A percentile compares a stretch with the other conserved stretches of the same genome.
Evolutionary conservation across 1,140 invertebrate genomes (phyloP).

Genomic region (Varroa destructor): DNA sequence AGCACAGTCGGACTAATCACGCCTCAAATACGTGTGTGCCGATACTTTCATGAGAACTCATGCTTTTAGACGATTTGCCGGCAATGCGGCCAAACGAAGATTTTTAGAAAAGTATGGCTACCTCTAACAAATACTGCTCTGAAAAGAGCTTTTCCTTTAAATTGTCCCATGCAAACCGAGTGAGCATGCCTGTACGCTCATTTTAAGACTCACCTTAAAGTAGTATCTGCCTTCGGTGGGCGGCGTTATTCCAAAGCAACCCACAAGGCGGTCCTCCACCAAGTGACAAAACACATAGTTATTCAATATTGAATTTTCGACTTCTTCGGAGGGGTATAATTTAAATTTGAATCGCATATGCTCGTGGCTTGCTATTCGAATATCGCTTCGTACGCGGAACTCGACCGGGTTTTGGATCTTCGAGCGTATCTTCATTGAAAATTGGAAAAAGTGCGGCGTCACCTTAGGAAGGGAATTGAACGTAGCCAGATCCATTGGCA

Average conservation of each 20-base stretch:
- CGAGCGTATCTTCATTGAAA: constrained; percentile 36
- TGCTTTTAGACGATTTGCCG: no score
- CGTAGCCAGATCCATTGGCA: constrained; percentile 43
- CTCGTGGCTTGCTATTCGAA: constrained; percentile 36
- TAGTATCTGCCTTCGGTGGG: constrained; percentile 37
- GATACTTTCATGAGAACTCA: no score
- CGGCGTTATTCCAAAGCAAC: constrained; percentile 38
- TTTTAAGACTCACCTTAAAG: constrained; percentile 36
- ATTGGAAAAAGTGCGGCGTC: constrained; percentile 40
- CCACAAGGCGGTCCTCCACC: constrained; percentile 38
- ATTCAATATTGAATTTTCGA: constrained; percentile 38
- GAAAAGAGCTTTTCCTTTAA: no score
- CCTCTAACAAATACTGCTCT: no score
- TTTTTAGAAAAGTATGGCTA: no score
- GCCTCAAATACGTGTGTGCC: no score
- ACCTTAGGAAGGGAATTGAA: constrained; percentile 45
- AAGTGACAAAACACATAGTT: constrained; percentile 40
- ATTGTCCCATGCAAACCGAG: no score
- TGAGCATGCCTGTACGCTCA: no score
- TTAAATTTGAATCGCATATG: constrained; percentile 38
- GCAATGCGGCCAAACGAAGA: no score
- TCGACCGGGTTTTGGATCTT: constrained; percentile 36
- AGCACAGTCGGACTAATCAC: no score
- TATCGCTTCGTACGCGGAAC: constrained; percentile 36
- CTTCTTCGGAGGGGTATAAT: constrained; percentile 36